Evolutionary conservation across 2,113 vertebrate genomes (phyloP), one percentile per base, ranked within the genome.

Genomic region (Erinaceus europaeus): DNA sequence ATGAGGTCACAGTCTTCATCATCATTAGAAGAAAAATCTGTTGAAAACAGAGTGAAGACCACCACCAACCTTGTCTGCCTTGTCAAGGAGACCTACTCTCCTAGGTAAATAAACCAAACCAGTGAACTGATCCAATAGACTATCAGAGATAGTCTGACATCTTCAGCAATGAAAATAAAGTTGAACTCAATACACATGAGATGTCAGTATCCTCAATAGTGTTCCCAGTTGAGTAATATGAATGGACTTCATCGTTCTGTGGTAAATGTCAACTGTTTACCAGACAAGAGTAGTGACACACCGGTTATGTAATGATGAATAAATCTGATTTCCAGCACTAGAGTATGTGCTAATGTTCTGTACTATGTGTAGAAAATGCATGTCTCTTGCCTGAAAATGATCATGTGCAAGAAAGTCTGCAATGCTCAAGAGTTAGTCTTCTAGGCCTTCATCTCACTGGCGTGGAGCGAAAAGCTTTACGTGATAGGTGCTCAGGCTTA

Each of bases 1-100:
- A 21, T 91, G 78, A 80, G 72, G 12, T 88, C 62, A 69, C 36
- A 42, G 23, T 59, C 34, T 74, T 69, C 69, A 52, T 80, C 86
- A 90, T 67, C 69, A 74, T 53, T 78, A 79, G 15, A 65, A 90
- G 69, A 13, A 82, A 89, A 87, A 74, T 17, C 27, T 40, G 1
- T 55, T 84, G 68, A 77, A n/a, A 13, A 61, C 38, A 55, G 85
- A 13, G 46, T 11, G 14, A 68, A 50, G 59, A 62, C 32, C 57
- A 36, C 38, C 57, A 61, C 44, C 71, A 67, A 64, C 7, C 29
- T 25, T 55, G 32, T 80, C 21, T 20, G 29, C 62, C 42, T 90
- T 38, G 42, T 75, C 82, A 86, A 83, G 42, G 84, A 81, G n/a
- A 79, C 10, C 15, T 0, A 9, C 11, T 83, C 17, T 84, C 72